Base-by-base conservation (phyloP, 2,888 invertebrate species). In the Andrena camellia region DNA sequence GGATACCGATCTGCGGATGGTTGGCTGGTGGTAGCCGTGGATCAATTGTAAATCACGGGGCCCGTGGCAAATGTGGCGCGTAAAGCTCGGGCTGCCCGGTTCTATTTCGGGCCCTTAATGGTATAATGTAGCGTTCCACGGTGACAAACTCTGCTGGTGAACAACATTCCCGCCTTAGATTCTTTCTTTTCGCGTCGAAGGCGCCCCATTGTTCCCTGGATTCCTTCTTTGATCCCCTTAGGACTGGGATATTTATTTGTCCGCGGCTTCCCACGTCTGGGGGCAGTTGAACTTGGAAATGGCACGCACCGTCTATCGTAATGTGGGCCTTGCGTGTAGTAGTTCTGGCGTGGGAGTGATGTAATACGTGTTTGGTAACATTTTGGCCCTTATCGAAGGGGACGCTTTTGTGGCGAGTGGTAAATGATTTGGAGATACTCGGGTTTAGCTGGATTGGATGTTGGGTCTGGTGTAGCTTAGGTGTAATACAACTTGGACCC, bases 101-200 rank as follows among this genome's bases (percentile, higher is more conserved):
- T 86, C 81, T 88, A 88, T 88, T 88, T 88, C 71, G 73, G 83
- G 77, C 74, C 85, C 84, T 81, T 83, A 83, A 89, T 83, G 85
- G 87, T 86, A 85, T 82, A 87, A 87, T 81, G 88, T 86, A 77
- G 84, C 89, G 89, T 92, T 91, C 88, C 90, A 85, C 80, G 88
- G 90, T 92, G 92, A 92, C 92, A 92, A 92, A 92, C 91, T 92
- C 89, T 82, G 84, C 89, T 81, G 85, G 83, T 80, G 88, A 88
- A 91, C 92, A 91, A 89, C 90, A 91, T 92, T 92, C 92, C 87
- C 88, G 80, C 69, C 80, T 79, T 78, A 75, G 81, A 73, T 80
- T 82, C 72, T 71, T 83, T 73, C 77, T 86, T 86, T 88, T 85
- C 75, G 76, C 80, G 66, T 60, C 69, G 72, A 73, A 77, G 78